Evolutionary conservation across 2,797 vertebrate genomes (phyloP), one percentile per base, ranked within the genome.

Genomic region (Manis crassicaudata): DNA sequence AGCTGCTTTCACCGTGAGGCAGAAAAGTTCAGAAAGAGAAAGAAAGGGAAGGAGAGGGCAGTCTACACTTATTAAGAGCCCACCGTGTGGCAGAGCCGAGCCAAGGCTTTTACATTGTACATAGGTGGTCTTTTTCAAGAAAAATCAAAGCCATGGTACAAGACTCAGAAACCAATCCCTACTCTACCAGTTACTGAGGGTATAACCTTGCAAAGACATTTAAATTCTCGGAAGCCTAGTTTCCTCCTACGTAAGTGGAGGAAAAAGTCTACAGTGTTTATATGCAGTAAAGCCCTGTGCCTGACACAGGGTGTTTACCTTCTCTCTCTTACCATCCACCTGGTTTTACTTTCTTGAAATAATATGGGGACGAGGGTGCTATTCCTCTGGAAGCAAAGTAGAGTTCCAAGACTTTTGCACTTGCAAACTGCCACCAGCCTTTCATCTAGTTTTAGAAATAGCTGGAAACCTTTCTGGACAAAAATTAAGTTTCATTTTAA

Each of bases 401-500:
- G 35, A 52, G 40, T 60, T 5, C 29, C 23, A 92, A 60, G 62
- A 67, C 43, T 87, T 90, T 60, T 83, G 25, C 72, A 75, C 23
- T 89, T 65, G 68, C 10, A 70, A 86, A 86, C 29, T 32, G 37
- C 18, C n/a, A 94, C 54, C 23, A 85, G 58, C 2, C 35, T 79
- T 94, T 60, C 43, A 32, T 50, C 32, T 86, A 35, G 43, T 63
- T 82, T 82, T 40, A 93, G 27, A 80, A 92, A 79, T 40, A 92
- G 18, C 12, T 89, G 27, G 27, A 76, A 68, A 83, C 25, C 50
- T 89, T 92, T 17, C 56, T 87, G 60, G 37, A 79, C 56, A 96
- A 88, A 94, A 94, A 37, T 70, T 32, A 68, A 76, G n/a, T 83
- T 89, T 54, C 54, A 27, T 90, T 95, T 90, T 72, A 88, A 97